Evolutionary conservation across 2,797 vertebrate genomes (phyloP), one percentile per base, ranked within the genome.

Genomic region (Pteronotus mesoamericanus): DNA sequence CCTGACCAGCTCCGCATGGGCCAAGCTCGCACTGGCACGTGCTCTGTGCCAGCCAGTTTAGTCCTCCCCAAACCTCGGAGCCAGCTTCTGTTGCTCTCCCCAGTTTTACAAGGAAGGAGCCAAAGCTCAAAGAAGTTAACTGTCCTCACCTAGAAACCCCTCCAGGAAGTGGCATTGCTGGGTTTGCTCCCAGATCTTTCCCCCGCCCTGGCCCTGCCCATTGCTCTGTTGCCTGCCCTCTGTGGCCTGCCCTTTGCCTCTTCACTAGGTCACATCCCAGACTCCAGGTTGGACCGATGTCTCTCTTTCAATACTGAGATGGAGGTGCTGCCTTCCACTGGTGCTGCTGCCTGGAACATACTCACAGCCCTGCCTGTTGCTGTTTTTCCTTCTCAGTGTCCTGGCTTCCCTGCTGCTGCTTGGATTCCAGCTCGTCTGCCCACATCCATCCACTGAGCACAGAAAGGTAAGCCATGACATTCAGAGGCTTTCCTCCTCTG

Each of bases 401-500:
- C 98, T 98, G 96, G 97, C 99, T 97, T 97, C 99, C 96, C 96
- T 99, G 88, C 97, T 99, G 96, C 97, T 99, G 97, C 97, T 99
- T 93, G 98, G 98, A 97, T 97, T 98, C 92, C 98, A 99, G 96
- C 98, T 98, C n/a, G 98, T 99, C 97, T 96, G 98, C 95, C 98
- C 99, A 69, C 99, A 99, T 97, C 98, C 98, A 92, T 97, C 99
- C 59, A 94, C 98, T 89, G 99, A 99, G 97, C 99, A 99, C 98
- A 99, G 99, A 98, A 99, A 99, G 99, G 99, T 99, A 99, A 99
- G 99, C 55, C 53, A 18, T 22, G 37, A 59, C 59, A 48, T 1
- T 19, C 42, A 34, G n/a, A 69, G 48, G 66, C 51, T 61, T 55
- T 24, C 5, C 19, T 57, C 68, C 39, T 88, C 59, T 75, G 71